Evolutionary conservation across 2,888 invertebrate genomes (phyloP), one percentile per base, ranked within the genome.

Genomic region (Polydesmus complanatus): DNA sequence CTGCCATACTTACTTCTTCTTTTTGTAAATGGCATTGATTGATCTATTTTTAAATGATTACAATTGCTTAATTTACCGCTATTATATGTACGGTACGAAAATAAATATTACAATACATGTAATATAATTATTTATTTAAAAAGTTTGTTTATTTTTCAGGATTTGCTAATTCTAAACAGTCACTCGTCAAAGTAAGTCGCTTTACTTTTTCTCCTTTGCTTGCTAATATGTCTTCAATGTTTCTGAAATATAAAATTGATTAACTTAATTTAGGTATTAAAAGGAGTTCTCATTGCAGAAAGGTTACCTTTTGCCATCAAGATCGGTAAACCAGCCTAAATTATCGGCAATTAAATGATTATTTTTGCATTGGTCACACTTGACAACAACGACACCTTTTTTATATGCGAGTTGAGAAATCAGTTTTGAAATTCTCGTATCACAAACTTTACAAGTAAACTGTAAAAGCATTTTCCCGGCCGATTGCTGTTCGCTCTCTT

Each of bases 311-410:
- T 72, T 71, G 56, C 71, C 72, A 64, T 76, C 68, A 70, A 86
- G 76, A 70, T 91, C 86, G 0, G 83, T 78, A 72, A 96, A 97
- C 96, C 96, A 97, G 65, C 88, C 88, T 1, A 97, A 78, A 74
- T 97, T 94, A 72, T 97, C 96, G 0, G 96, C 96, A 66, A 97
- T 95, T 25, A 97, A 78, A 75, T 97, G 97, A 72, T 88, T 83
- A 71, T 89, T 94, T 54, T 81, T 75, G 71, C 96, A 96, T 0
- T 87, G 87, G 59, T 83, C 82, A 73, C 97, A 97, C 59, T 81
- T 83, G 0, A 95, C 88, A 66, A 97, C 89, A 0, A 97, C 92
- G 14, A 97, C 86, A 18, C 97, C 95, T 70, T 85, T 83, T 59
- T 83, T 78, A 70, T 96, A 95, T 0, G 91, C 87, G 21, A 81